Evolutionary conservation across 2,113 vertebrate genomes (phyloP), one percentile per base, ranked within the genome.

Genomic region (Collichthys lucidus): DNA sequence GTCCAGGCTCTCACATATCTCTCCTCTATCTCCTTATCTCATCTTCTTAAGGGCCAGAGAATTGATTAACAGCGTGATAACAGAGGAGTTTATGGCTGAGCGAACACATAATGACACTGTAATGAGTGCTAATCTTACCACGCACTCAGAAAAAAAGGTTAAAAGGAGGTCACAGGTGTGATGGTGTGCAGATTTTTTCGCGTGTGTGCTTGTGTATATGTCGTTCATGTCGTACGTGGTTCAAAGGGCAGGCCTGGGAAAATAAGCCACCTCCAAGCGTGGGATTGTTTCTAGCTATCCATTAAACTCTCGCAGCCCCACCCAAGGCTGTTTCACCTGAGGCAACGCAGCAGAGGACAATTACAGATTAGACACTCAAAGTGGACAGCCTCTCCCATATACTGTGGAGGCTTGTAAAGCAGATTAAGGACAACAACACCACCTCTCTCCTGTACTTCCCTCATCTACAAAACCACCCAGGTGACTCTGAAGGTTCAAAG

Each of bases 401-500:
- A 78, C 52, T 74, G 82, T 56, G 84, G 74, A 74, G 71, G 88
- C 80, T 92, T 81, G 89, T 93, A 93, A 94, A 95, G 68, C 64
- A 89, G 84, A 94, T 94, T 92, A 90, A 92, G 91, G 86, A 82
- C 79, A 93, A 75, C 86, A 85, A 78, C 82, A 85, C 73, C 70
- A 81, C 71, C 57, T 70, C 86, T 82, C 85, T 83, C 79, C 92
- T 93, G 88, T 83, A 91, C 89, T 93, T 91, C 91, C 91, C 85
- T 92, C 88, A 91, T 44, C 70, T 75, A 77, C 74, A 82, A 86
- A 87, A 79, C 70, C 86, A 86, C 83, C 85, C 85, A 56, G 80
- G 86, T 86, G 86, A 91, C 74, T 89, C 65, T 15, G 52, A 57
- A 83, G 88, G 93, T 90, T 90, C 93, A 93, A 94, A 94, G 93